A percentile compares a stretch with the other conserved stretches of the same genome.
phyloP scores from a whole-genome alignment of 2,797 vertebrate genomes.

The Enteromius anoplus region DNA sequence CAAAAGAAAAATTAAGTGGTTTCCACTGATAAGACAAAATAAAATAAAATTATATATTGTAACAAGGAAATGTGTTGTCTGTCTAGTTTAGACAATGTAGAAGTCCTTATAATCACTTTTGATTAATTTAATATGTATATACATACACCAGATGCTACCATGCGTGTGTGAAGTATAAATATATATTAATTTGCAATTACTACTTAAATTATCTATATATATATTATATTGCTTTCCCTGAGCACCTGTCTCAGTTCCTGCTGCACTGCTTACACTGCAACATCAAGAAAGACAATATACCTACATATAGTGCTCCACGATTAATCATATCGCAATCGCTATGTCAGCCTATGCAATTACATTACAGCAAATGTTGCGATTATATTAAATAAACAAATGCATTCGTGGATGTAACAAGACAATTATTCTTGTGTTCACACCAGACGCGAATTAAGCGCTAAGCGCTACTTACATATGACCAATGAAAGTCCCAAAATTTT shows the following conservation, averaged over 20 bases:
- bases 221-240: background rate
- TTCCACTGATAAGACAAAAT: background rate
- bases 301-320: background rate
- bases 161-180: background rate
- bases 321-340: too few species aligned
- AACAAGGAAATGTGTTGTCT: background rate
- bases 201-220: background rate
- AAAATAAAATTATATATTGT: background rate
- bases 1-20: background rate
- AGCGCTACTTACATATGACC: background rate
- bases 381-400: too few species aligned
- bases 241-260: too few species aligned
- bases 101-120: background rate
- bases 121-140: background rate
- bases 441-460: too few species aligned
- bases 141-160: background rate
- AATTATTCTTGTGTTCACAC: too few species aligned
- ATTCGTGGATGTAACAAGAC: too few species aligned
- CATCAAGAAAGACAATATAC: slow-evolving; percentile 4
- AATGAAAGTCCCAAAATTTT: background rate
- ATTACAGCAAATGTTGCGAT: too few species aligned
- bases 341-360: too few species aligned
- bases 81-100: background rate
- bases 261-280: background rate
- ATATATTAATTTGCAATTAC: background rate